These are phyloP conservation scores for Acipenser oxyrinchus DNA, from an alignment of 2,797 vertebrate species.

Conservation along the genomic window DNA sequence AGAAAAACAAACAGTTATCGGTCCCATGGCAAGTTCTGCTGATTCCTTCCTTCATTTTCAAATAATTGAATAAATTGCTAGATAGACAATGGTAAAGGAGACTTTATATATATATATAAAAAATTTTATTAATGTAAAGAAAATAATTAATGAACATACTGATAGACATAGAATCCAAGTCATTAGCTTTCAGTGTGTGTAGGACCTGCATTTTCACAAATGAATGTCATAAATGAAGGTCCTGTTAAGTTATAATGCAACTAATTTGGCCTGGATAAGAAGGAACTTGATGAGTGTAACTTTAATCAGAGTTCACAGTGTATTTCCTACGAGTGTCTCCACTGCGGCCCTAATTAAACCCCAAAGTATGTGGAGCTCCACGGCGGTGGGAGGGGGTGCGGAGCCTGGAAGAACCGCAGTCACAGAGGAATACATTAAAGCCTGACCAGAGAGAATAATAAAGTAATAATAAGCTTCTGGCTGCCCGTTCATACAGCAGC, in stretches of 20 bases:
- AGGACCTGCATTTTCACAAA: conserved; percentile 6
- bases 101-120: too few species aligned
- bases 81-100: too few species aligned
- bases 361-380: conserved; percentile 15
- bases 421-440: conserved; percentile 45
- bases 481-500: conserved; percentile 11
- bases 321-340: background rate
- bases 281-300: conserved; percentile 4
- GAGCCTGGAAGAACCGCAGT: conserved; percentile 24
- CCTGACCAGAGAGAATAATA: conserved; percentile 39
- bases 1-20: too few species aligned
- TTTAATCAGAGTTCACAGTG: conserved; percentile 6
- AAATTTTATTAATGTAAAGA: too few species aligned
- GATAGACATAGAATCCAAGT: background rate
- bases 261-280: conserved; percentile 12
- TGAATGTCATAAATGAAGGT: background rate
- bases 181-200: background rate
- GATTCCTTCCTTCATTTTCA: too few species aligned
- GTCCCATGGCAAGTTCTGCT: too few species aligned
- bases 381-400: conserved; percentile 8
- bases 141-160: too few species aligned
- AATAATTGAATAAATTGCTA: too few species aligned
- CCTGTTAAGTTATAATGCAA: conserved; percentile 7
- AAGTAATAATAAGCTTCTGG: conserved; percentile 43
- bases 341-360: conserved; percentile 17